These are phyloP conservation scores for Sylvia atricapilla DNA, from an alignment of 2,113 vertebrate species.

Conservation along the genomic window DNA sequence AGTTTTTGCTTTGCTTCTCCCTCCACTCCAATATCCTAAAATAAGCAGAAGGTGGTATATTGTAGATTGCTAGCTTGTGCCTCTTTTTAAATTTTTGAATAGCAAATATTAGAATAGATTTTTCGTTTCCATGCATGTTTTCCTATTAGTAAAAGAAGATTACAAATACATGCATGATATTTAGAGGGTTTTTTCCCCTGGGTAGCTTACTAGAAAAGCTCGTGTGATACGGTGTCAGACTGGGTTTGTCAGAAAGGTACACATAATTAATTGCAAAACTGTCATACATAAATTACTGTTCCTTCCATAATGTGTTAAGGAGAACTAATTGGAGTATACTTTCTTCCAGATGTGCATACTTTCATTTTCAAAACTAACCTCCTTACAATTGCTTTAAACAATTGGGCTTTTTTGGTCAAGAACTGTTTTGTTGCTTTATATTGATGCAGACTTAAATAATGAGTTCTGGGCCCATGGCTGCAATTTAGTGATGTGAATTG, in stretches of 20 bases:
- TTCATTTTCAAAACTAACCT: neutral
- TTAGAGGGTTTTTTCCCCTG: neutral
- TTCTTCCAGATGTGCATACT: neutral
- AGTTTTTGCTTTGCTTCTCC: neutral
- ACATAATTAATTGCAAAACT: neutral
- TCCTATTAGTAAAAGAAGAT: neutral
- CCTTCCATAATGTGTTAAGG: neutral
- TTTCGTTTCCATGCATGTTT: neutral
- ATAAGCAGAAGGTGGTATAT: neutral
- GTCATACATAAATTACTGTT: neutral
- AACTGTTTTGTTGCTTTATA: neutral
- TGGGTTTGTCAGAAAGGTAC: neutral
- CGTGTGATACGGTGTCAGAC: neutral
- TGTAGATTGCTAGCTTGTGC: neutral
- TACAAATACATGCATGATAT: neutral
- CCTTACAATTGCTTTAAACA: neutral
- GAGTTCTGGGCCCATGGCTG: neutral
- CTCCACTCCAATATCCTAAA: neutral
- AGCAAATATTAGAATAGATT: neutral
- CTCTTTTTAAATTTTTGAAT: neutral
- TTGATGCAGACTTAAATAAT: neutral
- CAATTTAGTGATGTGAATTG: neutral
- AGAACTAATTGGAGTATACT: neutral
- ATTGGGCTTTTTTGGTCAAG: neutral
- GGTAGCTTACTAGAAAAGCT: neutral